Evolutionary conservation across 2,888 invertebrate species (phyloP).

Genomic region (Watsonalla cultraria): DNA sequence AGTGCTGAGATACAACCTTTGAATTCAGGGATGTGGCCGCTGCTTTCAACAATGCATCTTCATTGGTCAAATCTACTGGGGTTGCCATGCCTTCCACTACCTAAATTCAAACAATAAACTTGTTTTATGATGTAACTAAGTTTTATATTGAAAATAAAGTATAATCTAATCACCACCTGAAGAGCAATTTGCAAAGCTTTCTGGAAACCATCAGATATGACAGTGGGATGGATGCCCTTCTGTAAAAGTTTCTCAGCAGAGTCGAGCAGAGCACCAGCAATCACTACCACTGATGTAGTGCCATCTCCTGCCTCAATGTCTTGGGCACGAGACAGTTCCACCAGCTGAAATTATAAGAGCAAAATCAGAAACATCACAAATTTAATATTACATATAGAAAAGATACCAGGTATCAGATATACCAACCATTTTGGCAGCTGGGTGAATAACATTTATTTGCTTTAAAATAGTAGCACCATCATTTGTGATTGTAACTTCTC

Average conservation of each 20-base stretch:
- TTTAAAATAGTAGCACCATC: slow-evolving; percentile 99
- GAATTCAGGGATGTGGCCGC: slow-evolving; percentile 99
- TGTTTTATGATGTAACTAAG: not conserved
- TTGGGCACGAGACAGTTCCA: slow-evolving; percentile 98
- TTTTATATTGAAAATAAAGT: not conserved
- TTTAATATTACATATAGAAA: slow-evolving; percentile 2
- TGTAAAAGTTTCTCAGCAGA: slow-evolving; percentile 94
- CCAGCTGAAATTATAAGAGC: slow-evolving; percentile 81
- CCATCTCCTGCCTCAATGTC: slow-evolving; percentile 99
- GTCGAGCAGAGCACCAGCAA: slow-evolving; percentile 97
- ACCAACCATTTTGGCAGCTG: slow-evolving; percentile 98
- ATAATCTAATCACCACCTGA: slow-evolving; percentile 48
- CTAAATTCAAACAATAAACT: slow-evolving; percentile 45
- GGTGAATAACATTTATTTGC: slow-evolving; percentile 98
- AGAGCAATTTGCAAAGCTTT: slow-evolving; percentile 87
- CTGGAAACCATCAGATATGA: slow-evolving; percentile 98
- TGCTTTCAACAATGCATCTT: slow-evolving; percentile 92
- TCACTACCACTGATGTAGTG: slow-evolving; percentile 98
- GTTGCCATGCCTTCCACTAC: slow-evolving; percentile 91
- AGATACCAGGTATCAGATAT: not conserved
- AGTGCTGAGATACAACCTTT: slow-evolving; percentile 99
- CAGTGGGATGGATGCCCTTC: slow-evolving; percentile 98
- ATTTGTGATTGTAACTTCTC: slow-evolving; percentile 99
- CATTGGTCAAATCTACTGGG: slow-evolving; percentile 91
- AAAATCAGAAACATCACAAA: not conserved